Evolutionary conservation across 2,888 invertebrate species (phyloP).

Genomic region (Sarcophaga caerulescens): DNA sequence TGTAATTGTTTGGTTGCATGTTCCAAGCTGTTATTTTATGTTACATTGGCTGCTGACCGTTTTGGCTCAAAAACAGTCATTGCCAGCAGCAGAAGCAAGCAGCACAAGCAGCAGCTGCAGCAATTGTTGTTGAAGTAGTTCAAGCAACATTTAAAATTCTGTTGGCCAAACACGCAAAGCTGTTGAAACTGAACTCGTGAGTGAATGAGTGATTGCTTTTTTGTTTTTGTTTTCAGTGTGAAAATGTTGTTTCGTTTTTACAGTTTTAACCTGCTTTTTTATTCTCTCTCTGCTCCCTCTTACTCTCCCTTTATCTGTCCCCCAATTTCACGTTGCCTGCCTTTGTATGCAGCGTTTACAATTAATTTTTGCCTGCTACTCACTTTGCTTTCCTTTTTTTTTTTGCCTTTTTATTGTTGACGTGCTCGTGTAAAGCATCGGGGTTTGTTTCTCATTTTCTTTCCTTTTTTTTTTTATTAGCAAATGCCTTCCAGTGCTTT

Average conservation of each 20-base stretch:
- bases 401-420: conserved; percentile 10
- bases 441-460: not conserved
- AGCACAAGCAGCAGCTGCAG: not conserved
- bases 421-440: not conserved
- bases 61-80: not conserved
- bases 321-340: too few relatives aligned
- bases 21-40: not conserved
- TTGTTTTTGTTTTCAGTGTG: conserved; percentile 66
- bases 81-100: not conserved
- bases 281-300: conserved; percentile 8
- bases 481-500: not conserved
- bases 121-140: not conserved
- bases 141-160: conserved; percentile 31
- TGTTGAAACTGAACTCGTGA: conserved; percentile 36
- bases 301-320: conserved; percentile 43
- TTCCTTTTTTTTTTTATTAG: conserved; percentile 5
- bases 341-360: conserved; percentile 66
- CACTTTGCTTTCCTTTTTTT: conserved; percentile 23
- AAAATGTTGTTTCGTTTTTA: conserved; percentile 69
- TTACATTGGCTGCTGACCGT: too few relatives aligned
- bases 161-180: conserved; percentile 41
- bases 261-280: conserved; percentile 63
- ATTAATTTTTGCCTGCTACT: conserved; percentile 70
- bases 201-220: too few relatives aligned
- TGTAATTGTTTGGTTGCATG: not conserved